A percentile compares a stretch with the other conserved stretches of the same genome.
Evolutionary conservation across 2,888 invertebrate genomes (phyloP).

Genomic region (Drosophila neonasuta): DNA sequence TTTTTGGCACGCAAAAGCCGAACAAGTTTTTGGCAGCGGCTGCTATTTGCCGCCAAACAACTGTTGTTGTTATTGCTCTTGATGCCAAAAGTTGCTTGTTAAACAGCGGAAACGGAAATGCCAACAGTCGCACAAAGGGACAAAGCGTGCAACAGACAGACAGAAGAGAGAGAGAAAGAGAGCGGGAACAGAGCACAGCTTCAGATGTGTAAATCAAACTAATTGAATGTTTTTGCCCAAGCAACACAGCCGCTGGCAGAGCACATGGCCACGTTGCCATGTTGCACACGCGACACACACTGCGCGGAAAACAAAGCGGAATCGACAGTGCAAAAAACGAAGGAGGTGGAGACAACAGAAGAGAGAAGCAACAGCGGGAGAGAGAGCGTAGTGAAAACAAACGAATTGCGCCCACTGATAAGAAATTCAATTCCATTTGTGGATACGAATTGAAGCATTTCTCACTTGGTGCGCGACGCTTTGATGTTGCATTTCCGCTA

Average conservation of each 20-base stretch:
- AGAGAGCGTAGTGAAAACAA: neutral
- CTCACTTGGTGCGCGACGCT: constrained; percentile 28
- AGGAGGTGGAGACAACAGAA: neutral
- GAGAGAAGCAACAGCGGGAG: neutral
- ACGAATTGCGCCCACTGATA: constrained; percentile 52
- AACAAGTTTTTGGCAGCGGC: constrained; percentile 72
- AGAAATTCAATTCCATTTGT: constrained; percentile 69
- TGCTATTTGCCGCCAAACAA: constrained; percentile 8
- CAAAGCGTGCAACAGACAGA: constrained; percentile 49
- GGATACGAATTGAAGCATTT: constrained; percentile 14
- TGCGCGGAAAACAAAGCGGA: constrained; percentile 21
- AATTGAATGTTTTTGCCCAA: constrained; percentile 74
- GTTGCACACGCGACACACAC: constrained; percentile 28
- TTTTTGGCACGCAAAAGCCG: constrained; percentile 72
- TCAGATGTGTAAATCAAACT: constrained; percentile 74
- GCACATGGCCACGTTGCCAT: constrained; percentile 42
- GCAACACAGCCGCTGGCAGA: constrained; percentile 59
- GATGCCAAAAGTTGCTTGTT: constrained; percentile 74
- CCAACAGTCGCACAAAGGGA: constrained; percentile 74
- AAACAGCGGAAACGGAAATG: constrained; percentile 76
- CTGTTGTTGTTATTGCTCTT: constrained; percentile 51
- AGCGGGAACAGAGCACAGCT: constrained; percentile 37
- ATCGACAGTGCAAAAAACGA: neutral
- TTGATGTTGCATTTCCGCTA: constrained; percentile 36
- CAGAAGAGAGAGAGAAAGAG: constrained; percentile 4